These are phyloP conservation scores for Julus scanicus DNA, from an alignment of 2,888 invertebrate genomes.

Conservation along the genomic window DNA sequence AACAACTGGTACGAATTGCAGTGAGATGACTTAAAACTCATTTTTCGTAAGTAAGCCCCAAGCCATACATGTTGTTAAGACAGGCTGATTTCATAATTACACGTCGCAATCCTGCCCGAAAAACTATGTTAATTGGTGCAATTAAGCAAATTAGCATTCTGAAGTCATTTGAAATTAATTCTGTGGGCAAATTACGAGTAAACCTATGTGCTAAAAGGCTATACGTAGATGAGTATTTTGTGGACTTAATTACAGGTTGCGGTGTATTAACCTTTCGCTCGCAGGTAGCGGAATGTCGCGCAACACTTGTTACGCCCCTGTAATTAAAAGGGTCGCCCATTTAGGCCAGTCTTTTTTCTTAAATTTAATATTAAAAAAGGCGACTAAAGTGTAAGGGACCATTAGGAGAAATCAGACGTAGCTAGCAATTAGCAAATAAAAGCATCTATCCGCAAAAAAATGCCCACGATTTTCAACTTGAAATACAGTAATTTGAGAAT, in stretches of 20 bases:
- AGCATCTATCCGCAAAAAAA: neutral
- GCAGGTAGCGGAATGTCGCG: constrained; percentile 11
- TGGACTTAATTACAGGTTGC: constrained; percentile 2
- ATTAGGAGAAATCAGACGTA: too few relatives aligned
- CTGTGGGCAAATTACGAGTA: neutral
- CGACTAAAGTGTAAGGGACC: neutral
- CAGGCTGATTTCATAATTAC: neutral
- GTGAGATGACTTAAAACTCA: neutral
- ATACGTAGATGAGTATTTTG: neutral
- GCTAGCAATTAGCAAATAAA: constrained; percentile 27
- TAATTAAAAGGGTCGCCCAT: constrained; percentile 28
- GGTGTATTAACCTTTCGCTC: constrained; percentile 11
- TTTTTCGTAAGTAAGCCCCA: neutral
- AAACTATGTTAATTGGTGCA: constrained; percentile 14
- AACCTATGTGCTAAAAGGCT: neutral
- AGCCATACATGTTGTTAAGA: neutral
- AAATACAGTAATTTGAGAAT: constrained; percentile 10
- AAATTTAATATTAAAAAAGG: neutral
- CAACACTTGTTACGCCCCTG: neutral
- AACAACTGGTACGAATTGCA: neutral
- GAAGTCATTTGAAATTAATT: neutral
- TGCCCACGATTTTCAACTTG: neutral
- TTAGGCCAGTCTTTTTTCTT: neutral
- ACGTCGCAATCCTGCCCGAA: neutral
- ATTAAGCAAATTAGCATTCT: constrained; percentile 33